Conservation (phyloP, 2,888 invertebrate species). For the Stratiomys singularior region DNA sequence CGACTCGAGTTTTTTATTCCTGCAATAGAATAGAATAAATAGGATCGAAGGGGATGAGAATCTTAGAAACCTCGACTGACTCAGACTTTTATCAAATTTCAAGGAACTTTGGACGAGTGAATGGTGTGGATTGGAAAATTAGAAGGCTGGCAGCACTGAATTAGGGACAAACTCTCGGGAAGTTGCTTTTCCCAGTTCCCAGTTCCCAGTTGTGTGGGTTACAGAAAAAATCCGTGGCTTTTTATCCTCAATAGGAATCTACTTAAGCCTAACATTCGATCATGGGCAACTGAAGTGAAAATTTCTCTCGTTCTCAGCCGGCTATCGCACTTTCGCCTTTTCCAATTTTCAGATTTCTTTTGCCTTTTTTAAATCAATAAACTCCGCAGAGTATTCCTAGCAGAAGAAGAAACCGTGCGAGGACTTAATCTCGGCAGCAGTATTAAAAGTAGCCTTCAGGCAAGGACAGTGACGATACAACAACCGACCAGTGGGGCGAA, state of each 20-base stretch:
- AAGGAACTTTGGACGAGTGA: too few species aligned
- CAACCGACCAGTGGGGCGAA: background rate
- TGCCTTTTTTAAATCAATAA: conserved; percentile 42
- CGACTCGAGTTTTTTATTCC: background rate
- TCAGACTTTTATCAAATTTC: too few species aligned
- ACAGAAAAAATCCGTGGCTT: conserved; percentile 10
- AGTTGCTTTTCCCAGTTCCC: background rate
- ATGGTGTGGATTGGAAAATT: too few species aligned
- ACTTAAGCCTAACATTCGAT: conserved; percentile 40
- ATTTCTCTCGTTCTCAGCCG: conserved; percentile 36
- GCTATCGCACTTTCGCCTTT: conserved; percentile 18
- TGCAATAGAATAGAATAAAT: background rate
- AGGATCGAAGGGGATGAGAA: too few species aligned
- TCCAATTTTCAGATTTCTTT: conserved; percentile 3
- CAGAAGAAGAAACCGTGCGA: conserved; percentile 22
- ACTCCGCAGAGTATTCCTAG: conserved; percentile 39
- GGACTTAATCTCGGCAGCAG: conserved; percentile 32
- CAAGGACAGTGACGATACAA: background rate
- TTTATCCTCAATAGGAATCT: conserved; percentile 30
- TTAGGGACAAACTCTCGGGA: background rate
- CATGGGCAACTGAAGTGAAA: conserved; percentile 41
- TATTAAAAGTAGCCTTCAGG: conserved; percentile 35
- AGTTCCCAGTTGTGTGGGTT: too few species aligned
- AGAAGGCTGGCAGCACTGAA: too few species aligned
- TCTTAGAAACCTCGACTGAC: too few species aligned